A percentile compares a stretch with the other conserved stretches of the same genome.
Evolutionary conservation across 2,797 vertebrate genomes (phyloP).

Genomic region (Neostethus bicornis): DNA sequence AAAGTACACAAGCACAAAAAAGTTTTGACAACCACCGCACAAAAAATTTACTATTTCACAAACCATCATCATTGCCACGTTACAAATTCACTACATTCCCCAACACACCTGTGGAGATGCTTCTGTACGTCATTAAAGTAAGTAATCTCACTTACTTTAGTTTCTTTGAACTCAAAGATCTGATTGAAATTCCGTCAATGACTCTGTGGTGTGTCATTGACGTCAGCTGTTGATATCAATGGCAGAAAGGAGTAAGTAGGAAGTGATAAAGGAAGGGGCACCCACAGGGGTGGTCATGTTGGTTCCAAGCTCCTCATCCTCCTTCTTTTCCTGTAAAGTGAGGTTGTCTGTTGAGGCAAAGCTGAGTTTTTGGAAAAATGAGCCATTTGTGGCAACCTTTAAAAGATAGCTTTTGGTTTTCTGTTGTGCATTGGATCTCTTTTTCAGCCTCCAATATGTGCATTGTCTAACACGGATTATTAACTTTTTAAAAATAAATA

Average conservation of each 20-base stretch:
- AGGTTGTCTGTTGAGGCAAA: constrained; percentile 47
- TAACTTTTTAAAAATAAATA: too few species aligned
- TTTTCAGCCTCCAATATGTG: constrained; percentile 2
- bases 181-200: constrained; percentile 79
- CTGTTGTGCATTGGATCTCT: constrained; percentile 19
- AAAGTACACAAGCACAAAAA: constrained; percentile 23
- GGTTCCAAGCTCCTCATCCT: constrained; percentile 74
- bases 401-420: constrained; percentile 29
- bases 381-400: background rate
- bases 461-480: too few species aligned
- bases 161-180: constrained; percentile 61
- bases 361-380: constrained; percentile 27
- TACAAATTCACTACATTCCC: constrained; percentile 54
- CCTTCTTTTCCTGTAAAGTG: constrained; percentile 43
- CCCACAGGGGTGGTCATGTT: constrained; percentile 82
- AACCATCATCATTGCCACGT: constrained; percentile 47
- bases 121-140: constrained; percentile 53
- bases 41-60: constrained; percentile 36
- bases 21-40: constrained; percentile 34
- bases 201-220: constrained; percentile 75
- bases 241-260: constrained; percentile 55
- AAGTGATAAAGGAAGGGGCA: constrained; percentile 69
- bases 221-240: constrained; percentile 67
- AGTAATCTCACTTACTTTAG: constrained; percentile 68
- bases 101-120: constrained; percentile 76